These are phyloP conservation scores for Notocelia uddmanniana DNA, from an alignment of 2,888 invertebrate genomes.

Conservation along the genomic window DNA sequence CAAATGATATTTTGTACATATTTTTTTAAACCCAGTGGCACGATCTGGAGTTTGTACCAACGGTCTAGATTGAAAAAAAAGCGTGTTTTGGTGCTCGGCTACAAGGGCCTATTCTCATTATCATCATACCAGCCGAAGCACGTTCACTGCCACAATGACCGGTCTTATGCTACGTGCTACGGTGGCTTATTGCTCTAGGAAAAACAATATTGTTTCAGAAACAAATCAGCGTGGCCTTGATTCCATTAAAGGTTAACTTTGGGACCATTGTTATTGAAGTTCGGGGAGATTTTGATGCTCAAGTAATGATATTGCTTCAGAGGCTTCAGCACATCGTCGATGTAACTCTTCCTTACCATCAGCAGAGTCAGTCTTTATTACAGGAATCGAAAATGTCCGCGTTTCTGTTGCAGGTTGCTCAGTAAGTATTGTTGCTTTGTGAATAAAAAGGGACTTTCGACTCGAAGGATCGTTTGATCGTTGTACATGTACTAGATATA, in stretches of 20 bases:
- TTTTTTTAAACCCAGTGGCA: no score
- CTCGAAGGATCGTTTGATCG: background rate
- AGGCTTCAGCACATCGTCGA: constrained; percentile 90
- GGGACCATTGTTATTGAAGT: background rate
- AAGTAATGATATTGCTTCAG: background rate
- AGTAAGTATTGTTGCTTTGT: constrained; percentile 82
- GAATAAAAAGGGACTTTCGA: no score
- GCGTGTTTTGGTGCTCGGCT: no score
- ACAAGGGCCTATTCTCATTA: no score
- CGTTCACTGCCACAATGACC: no score
- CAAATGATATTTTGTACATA: no score
- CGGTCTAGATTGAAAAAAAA: no score
- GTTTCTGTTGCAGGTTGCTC: constrained; percentile 92
- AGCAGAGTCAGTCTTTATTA: constrained; percentile 89
- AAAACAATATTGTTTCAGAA: background rate
- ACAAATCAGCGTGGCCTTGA: background rate
- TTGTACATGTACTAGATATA: no score
- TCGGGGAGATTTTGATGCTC: background rate
- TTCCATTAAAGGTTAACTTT: constrained; percentile 9
- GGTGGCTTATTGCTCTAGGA: no score
- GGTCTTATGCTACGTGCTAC: no score
- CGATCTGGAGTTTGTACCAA: no score
- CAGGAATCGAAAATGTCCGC: constrained; percentile 91
- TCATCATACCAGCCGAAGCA: no score
- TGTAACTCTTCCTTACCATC: constrained; percentile 88